phyloP scores from a whole-genome alignment of 2,113 vertebrate genomes.

The Mola mola region DNA sequence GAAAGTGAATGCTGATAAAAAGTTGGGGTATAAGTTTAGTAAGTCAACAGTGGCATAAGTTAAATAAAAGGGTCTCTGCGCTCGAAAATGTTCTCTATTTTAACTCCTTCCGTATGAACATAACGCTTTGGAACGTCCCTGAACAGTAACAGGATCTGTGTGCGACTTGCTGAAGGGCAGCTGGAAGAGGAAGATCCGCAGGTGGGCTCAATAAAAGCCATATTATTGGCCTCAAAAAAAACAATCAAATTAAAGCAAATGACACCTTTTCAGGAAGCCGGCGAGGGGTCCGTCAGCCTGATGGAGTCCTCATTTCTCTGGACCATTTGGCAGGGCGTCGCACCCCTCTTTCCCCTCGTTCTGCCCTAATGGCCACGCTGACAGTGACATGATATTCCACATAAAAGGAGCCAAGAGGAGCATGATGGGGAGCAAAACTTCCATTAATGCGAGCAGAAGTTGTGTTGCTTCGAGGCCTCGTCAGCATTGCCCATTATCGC shows the following conservation, averaged over 20 bases:
- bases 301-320: conserved; percentile 80
- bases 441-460: conserved; percentile 71
- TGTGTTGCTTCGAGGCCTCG: conserved; percentile 61
- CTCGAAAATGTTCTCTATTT: conserved; percentile 13
- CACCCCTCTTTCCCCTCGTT: conserved; percentile 58
- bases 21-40: no score
- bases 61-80: no score
- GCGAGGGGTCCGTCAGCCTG: conserved; percentile 76
- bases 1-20: no score
- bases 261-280: conserved; percentile 79
- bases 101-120: no score
- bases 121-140: conserved; percentile 3
- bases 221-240: conserved; percentile 75
- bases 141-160: conserved; percentile 49
- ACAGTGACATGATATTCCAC: conserved; percentile 77
- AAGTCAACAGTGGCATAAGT: no score
- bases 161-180: conserved; percentile 43
- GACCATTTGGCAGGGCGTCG: conserved; percentile 72
- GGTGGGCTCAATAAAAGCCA: conserved; percentile 76
- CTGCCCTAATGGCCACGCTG: conserved; percentile 74
- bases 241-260: conserved; percentile 84
- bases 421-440: conserved; percentile 56
- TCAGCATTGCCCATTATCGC: conserved; percentile 54
- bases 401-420: conserved; percentile 66
- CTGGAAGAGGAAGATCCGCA: conserved; percentile 48